These are phyloP conservation scores for Lagopus leucura DNA, from an alignment of 2,113 vertebrate species.

Conservation along the genomic window DNA sequence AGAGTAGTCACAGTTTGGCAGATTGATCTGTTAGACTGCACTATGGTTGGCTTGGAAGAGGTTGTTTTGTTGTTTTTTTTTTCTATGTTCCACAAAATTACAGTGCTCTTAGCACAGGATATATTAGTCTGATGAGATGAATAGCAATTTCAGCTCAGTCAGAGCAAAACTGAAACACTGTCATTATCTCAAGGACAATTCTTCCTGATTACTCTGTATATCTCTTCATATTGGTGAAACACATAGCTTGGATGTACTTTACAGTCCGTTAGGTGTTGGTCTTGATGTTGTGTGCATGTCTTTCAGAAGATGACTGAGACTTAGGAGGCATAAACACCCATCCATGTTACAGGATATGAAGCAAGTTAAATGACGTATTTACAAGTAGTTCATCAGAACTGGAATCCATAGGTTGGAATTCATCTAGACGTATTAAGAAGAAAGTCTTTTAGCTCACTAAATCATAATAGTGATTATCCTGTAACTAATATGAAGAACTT, in stretches of 20 bases:
- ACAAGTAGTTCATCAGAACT: not conserved
- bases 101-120: not conserved
- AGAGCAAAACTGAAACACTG: not conserved
- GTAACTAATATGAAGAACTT: not conserved
- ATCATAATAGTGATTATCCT: not conserved
- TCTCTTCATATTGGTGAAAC: not conserved
- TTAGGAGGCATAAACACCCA: not conserved
- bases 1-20: not conserved
- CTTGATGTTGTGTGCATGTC: not conserved
- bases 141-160: not conserved
- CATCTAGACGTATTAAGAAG: not conserved
- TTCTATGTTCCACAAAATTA: not conserved
- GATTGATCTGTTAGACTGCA: not conserved
- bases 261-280: not conserved
- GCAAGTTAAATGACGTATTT: rapidly evolving
- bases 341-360: not conserved
- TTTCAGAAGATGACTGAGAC: not conserved
- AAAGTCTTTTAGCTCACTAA: not conserved
- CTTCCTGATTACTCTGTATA: not conserved
- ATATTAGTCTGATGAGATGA: not conserved
- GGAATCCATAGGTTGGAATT: not conserved
- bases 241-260: no score
- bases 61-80: not conserved
- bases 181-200: not conserved
- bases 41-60: not conserved